Percentiles rank a stretch among this genome's conserved stretches.
These are phyloP conservation scores for Eristalis intricaria DNA, from an alignment of 2,888 invertebrate species.

Conservation along the genomic window DNA sequence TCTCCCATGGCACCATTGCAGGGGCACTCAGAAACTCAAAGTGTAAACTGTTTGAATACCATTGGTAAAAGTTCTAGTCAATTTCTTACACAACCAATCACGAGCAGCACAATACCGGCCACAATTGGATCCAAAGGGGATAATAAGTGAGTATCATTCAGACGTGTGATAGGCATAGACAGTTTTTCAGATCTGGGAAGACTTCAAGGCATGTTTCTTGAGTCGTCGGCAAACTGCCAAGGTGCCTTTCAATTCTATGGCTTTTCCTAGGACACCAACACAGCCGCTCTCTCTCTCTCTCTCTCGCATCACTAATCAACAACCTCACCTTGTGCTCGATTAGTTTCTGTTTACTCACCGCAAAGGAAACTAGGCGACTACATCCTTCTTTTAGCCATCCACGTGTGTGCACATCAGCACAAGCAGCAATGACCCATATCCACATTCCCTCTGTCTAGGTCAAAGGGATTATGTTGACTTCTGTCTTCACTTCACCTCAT, in stretches of 20 bases:
- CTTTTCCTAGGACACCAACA: no score
- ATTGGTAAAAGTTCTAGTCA: conserved; percentile 76
- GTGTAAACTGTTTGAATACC: conserved; percentile 76
- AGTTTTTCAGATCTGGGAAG: no score
- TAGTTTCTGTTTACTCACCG: neutral
- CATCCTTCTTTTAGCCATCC: conserved; percentile 30
- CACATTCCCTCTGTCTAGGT: conserved; percentile 15
- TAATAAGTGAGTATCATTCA: conserved; percentile 50
- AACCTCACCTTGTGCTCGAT: conserved; percentile 31
- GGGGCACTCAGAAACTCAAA: conserved; percentile 77
- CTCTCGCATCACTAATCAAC: neutral
- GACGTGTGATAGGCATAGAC: no score
- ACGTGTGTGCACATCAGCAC: conserved; percentile 5
- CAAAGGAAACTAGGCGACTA: conserved; percentile 2
- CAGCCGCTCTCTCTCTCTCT: no score
- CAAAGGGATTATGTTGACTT: conserved; percentile 33
- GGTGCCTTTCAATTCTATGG: no score
- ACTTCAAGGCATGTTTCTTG: no score
- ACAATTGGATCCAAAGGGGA: conserved; percentile 63
- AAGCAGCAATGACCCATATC: neutral
- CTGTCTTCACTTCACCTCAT: neutral
- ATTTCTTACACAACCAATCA: conserved; percentile 66
- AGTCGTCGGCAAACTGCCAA: no score
- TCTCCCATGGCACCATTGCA: conserved; percentile 80
- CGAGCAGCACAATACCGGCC: conserved; percentile 64